Base-by-base conservation (phyloP, 2,888 invertebrate genomes). In the Galerucella pusilla region DNA sequence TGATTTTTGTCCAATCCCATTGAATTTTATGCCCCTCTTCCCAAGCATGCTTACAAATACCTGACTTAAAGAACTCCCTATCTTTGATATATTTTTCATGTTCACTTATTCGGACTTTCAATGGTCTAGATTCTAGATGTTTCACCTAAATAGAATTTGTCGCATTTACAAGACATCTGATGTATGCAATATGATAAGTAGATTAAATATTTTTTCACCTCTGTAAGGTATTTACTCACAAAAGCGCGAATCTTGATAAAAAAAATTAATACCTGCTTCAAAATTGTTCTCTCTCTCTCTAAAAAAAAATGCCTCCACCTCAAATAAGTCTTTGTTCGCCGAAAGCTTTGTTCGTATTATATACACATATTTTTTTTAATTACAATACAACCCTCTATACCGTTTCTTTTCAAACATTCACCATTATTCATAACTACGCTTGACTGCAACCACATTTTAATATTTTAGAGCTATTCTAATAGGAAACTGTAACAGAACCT, bases 401-500 rank as follows among this genome's bases (percentile, higher is more conserved):
- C 69, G 74, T 67, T 78, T 75, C 75, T 74, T 73, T 77, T 74
- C 75, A 72, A 71, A 73, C 73, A 68, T 75, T 7, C 76, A 73
- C 79, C 72, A 79, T 79, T 79, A 76, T 79, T 76, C 75, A 46
- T 49, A 25, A 68, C 35, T 78, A 78, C 77, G 79, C 78, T 78
- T 74, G 68, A 75, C 73, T 79, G 79, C 68, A 73, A 73, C 77
- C 75, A 64, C 73, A 74, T 79, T 78, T 79, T 77, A 74, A 79
- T 77, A 77, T 79, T 78, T 78, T 76, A 75, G 75, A 77, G 73
- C 77, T 68, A 66, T 61, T 67, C 78, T 75, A 78, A 79, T 78
- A 75, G 78, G 77, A 75, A 78, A 75, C 72, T 78, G 77, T 76
- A 78, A 76, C 78, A 78, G 76, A 78, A 76, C 73, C 77, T 77